A percentile compares a stretch with the other conserved stretches of the same genome.
Conservation (phyloP, 37 sponge, comb jelly and placozoan species). For the Haliclona indistincta region DNA sequence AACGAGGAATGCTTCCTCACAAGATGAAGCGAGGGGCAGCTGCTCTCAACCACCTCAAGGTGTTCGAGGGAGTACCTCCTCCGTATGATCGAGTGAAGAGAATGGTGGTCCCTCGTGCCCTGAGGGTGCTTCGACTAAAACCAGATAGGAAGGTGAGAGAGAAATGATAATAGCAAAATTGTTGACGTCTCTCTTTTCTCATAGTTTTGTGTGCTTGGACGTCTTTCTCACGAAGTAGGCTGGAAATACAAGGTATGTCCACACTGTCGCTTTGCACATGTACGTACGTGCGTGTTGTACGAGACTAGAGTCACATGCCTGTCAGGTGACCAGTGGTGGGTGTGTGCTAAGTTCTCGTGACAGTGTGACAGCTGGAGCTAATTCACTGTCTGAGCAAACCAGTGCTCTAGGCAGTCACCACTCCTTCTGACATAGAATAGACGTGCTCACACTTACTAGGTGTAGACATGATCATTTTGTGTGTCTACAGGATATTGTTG, state of each 20-base stretch:
- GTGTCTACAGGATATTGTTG: too few species aligned
- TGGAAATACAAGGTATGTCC: constrained; percentile 90
- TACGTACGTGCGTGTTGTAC: too few species aligned
- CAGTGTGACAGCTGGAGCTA: too few species aligned
- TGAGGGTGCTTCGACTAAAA: constrained; percentile 84
- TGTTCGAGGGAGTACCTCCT: constrained; percentile 95
- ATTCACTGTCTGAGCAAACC: too few species aligned
- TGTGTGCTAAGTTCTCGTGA: too few species aligned
- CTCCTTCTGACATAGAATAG: too few species aligned
- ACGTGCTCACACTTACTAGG: too few species aligned
- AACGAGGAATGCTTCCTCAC: constrained; percentile 98
- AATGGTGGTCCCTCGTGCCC: constrained; percentile 95
- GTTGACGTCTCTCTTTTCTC: not conserved
- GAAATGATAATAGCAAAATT: not conserved
- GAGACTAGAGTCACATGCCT: too few species aligned
- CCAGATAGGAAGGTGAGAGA: constrained; percentile 83
- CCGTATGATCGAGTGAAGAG: constrained; percentile 94
- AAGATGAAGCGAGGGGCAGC: constrained; percentile 91
- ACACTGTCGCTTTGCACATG: too few species aligned
- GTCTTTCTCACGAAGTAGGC: constrained; percentile 95
- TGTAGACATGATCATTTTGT: too few species aligned
- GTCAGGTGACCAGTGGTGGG: too few species aligned
- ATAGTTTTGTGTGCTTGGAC: constrained; percentile 73
- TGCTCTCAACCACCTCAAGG: constrained; percentile 73
- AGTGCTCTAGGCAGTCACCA: too few species aligned